Evolutionary conservation across 2,888 invertebrate species (phyloP), one percentile per base, ranked within the genome.

Genomic region (Sympetrum striolatum): DNA sequence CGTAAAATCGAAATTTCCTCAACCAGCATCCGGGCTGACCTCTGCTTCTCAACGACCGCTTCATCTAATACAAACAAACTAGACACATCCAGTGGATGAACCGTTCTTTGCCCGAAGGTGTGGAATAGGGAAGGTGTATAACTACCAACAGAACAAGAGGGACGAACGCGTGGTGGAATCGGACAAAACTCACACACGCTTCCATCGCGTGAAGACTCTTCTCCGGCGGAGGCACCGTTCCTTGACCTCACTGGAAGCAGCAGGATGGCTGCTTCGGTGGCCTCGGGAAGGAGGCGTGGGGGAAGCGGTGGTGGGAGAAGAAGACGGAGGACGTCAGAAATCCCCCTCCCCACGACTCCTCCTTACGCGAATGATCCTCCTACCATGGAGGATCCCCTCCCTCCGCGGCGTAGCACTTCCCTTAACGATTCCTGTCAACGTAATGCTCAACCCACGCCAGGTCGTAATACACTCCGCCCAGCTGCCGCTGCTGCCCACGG

Each of bases 381-480:
- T 31, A 18, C 31, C 31, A 31, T 35, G 53, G 31, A 25, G 22
- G 31, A 53, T 4, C 31, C 82, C 35, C 18, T 25, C 86, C 86
- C 58, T 58, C 82, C 82, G 15, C 82, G 31, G 58, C 53, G 58
- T 82, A 82, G 82, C 82, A 60, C 86, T 86, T 86, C 86, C 53
- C 86, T 86, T 86, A 73, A 73, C 73, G 73, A 73, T 31, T 73
- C 25, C 73, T 73, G 73, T 73, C 73, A 73, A 22, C 73, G 73
- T 73, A 73, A 73, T 73, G 73, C 73, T 22, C 73, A 73, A 12
- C 25, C 73, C 73, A 73, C 64, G 64, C 64, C 64, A 22, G 25
- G 73, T 25, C 73, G 73, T 73, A 73, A 73, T 73, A 31, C 73
- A 73, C 73, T 31, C 73, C 22, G 25, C 64, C 64, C 64, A 31